A percentile compares a stretch with the other conserved stretches of the same genome.
Evolutionary conservation across 2,797 vertebrate species (phyloP).

Genomic region (Pogoniulus pusillus): DNA sequence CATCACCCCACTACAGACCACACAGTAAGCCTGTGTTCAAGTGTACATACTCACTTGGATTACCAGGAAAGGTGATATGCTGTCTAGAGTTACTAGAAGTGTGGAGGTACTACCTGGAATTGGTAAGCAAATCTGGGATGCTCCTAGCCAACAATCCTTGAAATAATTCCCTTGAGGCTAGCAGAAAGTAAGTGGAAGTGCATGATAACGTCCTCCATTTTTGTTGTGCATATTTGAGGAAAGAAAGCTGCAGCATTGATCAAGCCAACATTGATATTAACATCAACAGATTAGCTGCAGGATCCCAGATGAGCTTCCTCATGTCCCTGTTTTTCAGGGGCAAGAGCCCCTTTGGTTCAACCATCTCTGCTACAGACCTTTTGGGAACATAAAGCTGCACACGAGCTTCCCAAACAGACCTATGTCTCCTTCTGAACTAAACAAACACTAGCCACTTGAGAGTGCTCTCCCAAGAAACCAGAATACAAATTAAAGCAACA

Average conservation of each 20-base stretch:
- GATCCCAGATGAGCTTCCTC: background rate
- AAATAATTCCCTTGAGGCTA: background rate
- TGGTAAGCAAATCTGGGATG: background rate
- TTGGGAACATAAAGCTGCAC: background rate
- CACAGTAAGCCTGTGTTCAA: background rate
- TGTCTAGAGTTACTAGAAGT: background rate
- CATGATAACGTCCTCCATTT: background rate
- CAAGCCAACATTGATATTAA: background rate
- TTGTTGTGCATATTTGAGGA: background rate
- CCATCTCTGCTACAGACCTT: background rate
- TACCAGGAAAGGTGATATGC: background rate
- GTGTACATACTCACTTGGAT: background rate
- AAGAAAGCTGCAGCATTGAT: background rate
- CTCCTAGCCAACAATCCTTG: background rate
- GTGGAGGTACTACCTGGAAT: background rate
- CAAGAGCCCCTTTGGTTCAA: background rate
- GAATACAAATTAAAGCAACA: background rate
- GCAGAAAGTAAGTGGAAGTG: background rate
- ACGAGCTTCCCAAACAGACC: background rate
- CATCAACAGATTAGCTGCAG: background rate
- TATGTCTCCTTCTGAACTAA: background rate
- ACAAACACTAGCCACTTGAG: background rate
- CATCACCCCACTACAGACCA: accelerated
- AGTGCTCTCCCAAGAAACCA: background rate
- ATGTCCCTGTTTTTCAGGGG: accelerated